These are phyloP conservation scores for Hanleya hanleyi DNA, from an alignment of 2,888 invertebrate species.

Conservation along the genomic window DNA sequence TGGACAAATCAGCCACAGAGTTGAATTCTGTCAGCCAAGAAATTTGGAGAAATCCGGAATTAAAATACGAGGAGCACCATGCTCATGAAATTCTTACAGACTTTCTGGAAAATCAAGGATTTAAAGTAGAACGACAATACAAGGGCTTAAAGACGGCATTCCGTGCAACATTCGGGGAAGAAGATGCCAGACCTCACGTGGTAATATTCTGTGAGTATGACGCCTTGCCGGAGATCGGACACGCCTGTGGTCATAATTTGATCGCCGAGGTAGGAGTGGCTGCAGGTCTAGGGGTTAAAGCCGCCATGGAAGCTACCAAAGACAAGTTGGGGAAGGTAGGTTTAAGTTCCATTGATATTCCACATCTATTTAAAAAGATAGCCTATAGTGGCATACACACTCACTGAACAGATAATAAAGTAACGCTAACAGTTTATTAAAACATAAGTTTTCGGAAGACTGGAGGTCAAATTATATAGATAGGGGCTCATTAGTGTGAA, in stretches of 20 bases:
- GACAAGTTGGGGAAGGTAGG: conserved; percentile 45
- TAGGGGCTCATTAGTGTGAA: too few relatives aligned
- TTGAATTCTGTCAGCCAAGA: conserved; percentile 55
- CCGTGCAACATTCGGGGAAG: conserved; percentile 44
- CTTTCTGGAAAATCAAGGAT: conserved; percentile 57
- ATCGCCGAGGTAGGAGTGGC: conserved; percentile 69
- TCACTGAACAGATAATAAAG: too few relatives aligned
- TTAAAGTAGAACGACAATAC: conserved; percentile 58
- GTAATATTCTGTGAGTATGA: conserved; percentile 72
- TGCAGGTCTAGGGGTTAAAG: conserved; percentile 61
- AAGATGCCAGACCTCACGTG: conserved; percentile 50
- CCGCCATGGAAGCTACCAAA: conserved; percentile 49
- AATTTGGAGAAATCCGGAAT: conserved; percentile 68
- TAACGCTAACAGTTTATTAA: too few relatives aligned
- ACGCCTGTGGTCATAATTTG: conserved; percentile 72
- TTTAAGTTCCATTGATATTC: too few relatives aligned
- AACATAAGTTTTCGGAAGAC: too few relatives aligned
- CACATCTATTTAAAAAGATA: too few relatives aligned
- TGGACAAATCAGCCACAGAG: conserved; percentile 38
- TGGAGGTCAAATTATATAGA: too few relatives aligned
- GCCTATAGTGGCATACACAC: too few relatives aligned
- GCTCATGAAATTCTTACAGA: conserved; percentile 61
- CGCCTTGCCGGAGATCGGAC: conserved; percentile 70
- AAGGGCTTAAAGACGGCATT: conserved; percentile 54
- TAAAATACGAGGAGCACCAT: conserved; percentile 57